Evolutionary conservation across 2,113 vertebrate genomes (phyloP).

Genomic region (Oophaga pumilio): DNA sequence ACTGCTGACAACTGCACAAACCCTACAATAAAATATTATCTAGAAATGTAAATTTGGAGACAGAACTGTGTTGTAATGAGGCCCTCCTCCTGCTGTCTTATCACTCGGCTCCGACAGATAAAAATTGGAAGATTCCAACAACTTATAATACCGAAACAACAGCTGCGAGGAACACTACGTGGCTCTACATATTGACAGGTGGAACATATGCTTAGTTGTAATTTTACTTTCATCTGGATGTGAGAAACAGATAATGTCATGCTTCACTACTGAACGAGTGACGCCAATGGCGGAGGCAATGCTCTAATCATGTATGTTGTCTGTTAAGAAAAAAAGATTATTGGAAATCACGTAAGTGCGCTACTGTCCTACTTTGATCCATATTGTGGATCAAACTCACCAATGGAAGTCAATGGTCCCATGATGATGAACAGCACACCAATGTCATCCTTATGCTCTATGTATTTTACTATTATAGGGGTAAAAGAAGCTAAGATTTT

Average conservation of each 20-base stretch:
- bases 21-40: constrained; percentile 14
- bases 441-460: too few relatives aligned
- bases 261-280: constrained; percentile 13
- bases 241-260: background rate
- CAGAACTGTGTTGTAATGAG: background rate
- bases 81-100: background rate
- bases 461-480: too few relatives aligned
- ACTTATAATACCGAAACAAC: background rate
- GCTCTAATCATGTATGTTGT: constrained; percentile 21
- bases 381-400: too few relatives aligned
- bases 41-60: constrained; percentile 2
- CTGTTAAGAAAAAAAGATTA: constrained; percentile 1
- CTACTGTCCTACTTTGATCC: too few relatives aligned
- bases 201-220: constrained; percentile 32
- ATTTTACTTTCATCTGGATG: constrained; percentile 29
- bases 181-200: background rate
- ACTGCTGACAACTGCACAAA: constrained; percentile 23
- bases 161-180: constrained; percentile 6
- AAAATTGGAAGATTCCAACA: background rate
- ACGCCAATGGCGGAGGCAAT: background rate
- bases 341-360: background rate
- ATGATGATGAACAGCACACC: too few relatives aligned
- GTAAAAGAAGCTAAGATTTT: too few relatives aligned
- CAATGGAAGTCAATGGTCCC: too few relatives aligned
- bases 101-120: background rate